phyloP scores from a whole-genome alignment of 1,140 invertebrate species.

The Drosophila chauvacae region DNA sequence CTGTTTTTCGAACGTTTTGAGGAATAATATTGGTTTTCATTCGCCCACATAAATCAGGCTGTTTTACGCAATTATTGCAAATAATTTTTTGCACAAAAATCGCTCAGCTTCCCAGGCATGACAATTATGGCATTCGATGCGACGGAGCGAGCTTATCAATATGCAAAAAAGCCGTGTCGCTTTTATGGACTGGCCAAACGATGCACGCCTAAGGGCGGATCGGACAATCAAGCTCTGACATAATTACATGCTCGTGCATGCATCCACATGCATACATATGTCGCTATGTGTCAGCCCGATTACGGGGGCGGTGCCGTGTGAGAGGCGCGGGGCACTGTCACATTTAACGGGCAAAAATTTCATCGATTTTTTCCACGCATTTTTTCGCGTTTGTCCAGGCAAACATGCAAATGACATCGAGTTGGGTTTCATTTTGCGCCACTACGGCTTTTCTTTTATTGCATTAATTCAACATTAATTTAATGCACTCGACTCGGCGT shows the following conservation, averaged over 20 bases:
- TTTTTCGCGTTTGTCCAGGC: constrained; percentile 41
- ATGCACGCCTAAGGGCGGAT: constrained; percentile 47
- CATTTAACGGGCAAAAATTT: constrained; percentile 55
- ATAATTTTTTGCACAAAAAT: constrained; percentile 43
- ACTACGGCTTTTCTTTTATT: constrained; percentile 21
- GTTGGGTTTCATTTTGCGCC: constrained; percentile 49
- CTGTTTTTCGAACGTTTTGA: constrained; percentile 40
- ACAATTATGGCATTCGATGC: constrained; percentile 51
- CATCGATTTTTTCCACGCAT: constrained; percentile 47
- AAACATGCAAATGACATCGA: constrained; percentile 67
- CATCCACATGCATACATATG: constrained; percentile 14
- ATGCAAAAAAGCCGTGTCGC: constrained; percentile 61
- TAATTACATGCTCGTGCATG: constrained; percentile 67
- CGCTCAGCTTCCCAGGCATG: constrained; percentile 37
- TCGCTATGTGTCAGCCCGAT: constrained; percentile 58
- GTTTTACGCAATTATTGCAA: constrained; percentile 59
- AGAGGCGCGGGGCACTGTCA: constrained; percentile 14
- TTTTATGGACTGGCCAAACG: constrained; percentile 62
- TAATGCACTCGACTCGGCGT: constrained; percentile 62
- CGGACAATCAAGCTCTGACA: constrained; percentile 69
- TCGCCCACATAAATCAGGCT: constrained; percentile 49
- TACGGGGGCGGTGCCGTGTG: constrained; percentile 28
- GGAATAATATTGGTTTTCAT: constrained; percentile 35
- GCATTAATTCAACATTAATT: constrained; percentile 74
- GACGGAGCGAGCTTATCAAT: constrained; percentile 48